A percentile compares a stretch with the other conserved stretches of the same genome.
phyloP scores from a whole-genome alignment of 2,888 invertebrate species.

The Nymphalis c-album region DNA sequence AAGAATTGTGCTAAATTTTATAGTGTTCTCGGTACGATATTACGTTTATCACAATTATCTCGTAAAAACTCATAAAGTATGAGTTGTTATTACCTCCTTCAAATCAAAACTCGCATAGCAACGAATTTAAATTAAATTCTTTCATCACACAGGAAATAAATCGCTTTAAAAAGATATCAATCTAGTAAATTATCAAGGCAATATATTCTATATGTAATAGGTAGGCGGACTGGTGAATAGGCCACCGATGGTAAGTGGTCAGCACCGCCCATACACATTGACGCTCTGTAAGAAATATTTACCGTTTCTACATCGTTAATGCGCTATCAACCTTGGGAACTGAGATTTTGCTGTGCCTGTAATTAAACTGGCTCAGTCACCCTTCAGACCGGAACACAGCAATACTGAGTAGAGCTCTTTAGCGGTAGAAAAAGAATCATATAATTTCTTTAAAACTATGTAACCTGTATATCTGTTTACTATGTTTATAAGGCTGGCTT shows the following conservation, averaged over 20 bases:
- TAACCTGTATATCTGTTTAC: constrained; percentile 8
- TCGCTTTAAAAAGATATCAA: no score
- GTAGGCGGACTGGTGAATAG: no score
- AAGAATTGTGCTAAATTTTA: background rate
- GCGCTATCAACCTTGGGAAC: no score
- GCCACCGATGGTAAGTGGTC: no score
- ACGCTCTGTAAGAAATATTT: no score
- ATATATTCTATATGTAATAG: no score
- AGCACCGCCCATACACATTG: no score
- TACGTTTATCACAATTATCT: background rate
- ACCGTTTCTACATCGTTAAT: no score
- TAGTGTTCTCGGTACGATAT: background rate
- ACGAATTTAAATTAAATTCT: background rate
- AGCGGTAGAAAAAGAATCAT: background rate
- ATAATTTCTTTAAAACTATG: background rate
- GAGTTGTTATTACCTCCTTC: background rate
- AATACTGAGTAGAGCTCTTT: background rate
- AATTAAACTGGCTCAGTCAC: no score
- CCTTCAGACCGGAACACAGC: no score
- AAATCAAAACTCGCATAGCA: background rate
- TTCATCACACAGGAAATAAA: background rate
- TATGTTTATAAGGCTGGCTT: constrained; percentile 24
- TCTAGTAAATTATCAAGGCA: no score
- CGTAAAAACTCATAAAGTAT: background rate
- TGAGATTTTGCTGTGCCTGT: no score